Percentiles rank a stretch among this genome's conserved stretches.
Evolutionary conservation across 2,113 vertebrate species (phyloP).

Genomic region (Lathamus discolor): DNA sequence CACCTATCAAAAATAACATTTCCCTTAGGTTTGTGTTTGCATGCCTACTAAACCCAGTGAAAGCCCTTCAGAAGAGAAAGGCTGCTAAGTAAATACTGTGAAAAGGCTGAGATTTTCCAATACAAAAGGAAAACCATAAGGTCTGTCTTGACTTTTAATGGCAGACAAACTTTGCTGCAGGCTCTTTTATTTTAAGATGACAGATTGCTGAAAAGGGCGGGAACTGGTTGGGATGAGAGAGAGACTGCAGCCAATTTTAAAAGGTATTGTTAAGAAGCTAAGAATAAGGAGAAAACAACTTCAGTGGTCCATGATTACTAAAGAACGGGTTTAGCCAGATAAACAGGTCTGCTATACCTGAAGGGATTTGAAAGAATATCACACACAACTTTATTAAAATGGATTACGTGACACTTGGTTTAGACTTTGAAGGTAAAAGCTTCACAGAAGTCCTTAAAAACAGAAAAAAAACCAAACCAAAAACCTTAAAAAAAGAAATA

Average conservation of each 20-base stretch:
- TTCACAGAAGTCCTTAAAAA: background rate
- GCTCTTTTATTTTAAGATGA: conserved; percentile 72
- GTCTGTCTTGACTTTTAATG: conserved; percentile 61
- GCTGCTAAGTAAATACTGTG: conserved; percentile 67
- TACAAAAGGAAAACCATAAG: conserved; percentile 65
- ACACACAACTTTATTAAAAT: conserved; percentile 83
- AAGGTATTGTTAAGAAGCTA: conserved; percentile 82
- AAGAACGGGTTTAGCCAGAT: conserved; percentile 84
- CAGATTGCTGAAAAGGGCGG: conserved; percentile 68
- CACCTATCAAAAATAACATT: conserved; percentile 26
- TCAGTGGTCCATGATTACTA: conserved; percentile 80
- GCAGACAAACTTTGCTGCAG: conserved; percentile 66
- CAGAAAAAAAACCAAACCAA: background rate
- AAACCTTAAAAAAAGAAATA: background rate
- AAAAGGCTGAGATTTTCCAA: conserved; percentile 67
- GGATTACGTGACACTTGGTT: conserved; percentile 72
- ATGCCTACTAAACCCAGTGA: conserved; percentile 35
- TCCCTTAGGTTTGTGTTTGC: conserved; percentile 26
- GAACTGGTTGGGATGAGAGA: conserved; percentile 54
- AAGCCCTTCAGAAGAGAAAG: conserved; percentile 53
- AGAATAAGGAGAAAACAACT: conserved; percentile 80
- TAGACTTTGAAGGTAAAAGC: conserved; percentile 66
- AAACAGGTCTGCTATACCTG: conserved; percentile 74
- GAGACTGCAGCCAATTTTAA: conserved; percentile 74
- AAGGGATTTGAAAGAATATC: conserved; percentile 80